A percentile compares a stretch with the other conserved stretches of the same genome.
Evolutionary conservation across 1,140 invertebrate genomes (phyloP).

Genomic region (Drosophila virilis): DNA sequence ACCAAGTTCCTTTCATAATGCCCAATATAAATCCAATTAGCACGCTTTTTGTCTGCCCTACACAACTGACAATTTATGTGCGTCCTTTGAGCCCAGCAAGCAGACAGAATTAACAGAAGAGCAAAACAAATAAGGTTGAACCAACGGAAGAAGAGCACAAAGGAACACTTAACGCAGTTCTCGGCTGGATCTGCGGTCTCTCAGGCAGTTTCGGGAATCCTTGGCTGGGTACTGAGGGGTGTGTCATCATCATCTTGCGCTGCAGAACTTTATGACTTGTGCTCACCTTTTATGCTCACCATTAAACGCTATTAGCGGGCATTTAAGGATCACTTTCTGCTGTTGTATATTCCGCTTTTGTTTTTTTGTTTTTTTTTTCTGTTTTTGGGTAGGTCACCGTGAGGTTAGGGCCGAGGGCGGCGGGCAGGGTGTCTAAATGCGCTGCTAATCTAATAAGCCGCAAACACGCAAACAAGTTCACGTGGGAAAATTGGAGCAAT

Average conservation of each 20-base stretch:
- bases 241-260: conserved; percentile 45
- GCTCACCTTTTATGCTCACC: conserved; percentile 70
- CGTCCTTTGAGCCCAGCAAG: conserved; percentile 4
- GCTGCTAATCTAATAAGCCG: conserved; percentile 76
- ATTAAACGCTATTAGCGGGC: conserved; percentile 81
- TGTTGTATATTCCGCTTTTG: conserved; percentile 2
- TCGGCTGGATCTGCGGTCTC: not conserved
- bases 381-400: conserved; percentile 50
- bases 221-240: conserved; percentile 32
- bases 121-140: conserved; percentile 41
- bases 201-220: not conserved
- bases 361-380: no score
- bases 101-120: conserved; percentile 27
- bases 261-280: conserved; percentile 76
- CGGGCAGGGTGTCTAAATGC: conserved; percentile 56
- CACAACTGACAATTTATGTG: conserved; percentile 30
- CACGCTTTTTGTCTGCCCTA: conserved; percentile 72
- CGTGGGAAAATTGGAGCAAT: conserved; percentile 79
- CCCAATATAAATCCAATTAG: conserved; percentile 80
- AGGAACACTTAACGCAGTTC: conserved; percentile 51
- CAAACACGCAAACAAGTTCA: conserved; percentile 78
- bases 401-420: conserved; percentile 30
- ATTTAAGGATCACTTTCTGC: conserved; percentile 71
- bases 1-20: conserved; percentile 41
- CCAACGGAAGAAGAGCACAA: conserved; percentile 56